Conservation (phyloP, 2,888 invertebrate genomes). For the Catonia carolina region DNA sequence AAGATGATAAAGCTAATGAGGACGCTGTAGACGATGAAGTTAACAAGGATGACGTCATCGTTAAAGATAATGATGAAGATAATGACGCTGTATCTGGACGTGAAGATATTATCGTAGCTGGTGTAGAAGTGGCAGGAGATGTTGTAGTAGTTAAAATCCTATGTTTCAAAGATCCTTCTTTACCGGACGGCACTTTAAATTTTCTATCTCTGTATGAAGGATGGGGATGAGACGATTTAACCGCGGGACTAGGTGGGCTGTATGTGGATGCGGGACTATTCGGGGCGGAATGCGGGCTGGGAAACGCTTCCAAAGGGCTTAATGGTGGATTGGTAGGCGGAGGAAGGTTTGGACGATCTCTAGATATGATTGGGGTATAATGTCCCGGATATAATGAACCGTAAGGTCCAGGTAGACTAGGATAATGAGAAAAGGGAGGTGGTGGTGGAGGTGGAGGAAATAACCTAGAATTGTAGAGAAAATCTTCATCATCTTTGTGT, state of each 20-base stretch:
- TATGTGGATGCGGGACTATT: constrained; percentile 43
- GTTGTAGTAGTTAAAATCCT: constrained; percentile 41
- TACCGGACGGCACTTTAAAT: constrained; percentile 39
- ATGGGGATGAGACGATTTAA: constrained; percentile 38
- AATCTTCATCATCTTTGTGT: constrained; percentile 12
- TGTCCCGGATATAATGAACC: constrained; percentile 42
- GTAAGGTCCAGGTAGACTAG: constrained; percentile 36
- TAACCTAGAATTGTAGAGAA: constrained; percentile 35
- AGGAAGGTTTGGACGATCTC: constrained; percentile 44
- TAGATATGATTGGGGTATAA: constrained; percentile 40
- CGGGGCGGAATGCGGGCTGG: constrained; percentile 46
- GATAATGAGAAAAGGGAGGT: constrained; percentile 37
- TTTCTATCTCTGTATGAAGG: constrained; percentile 34
- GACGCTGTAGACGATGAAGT: background rate
- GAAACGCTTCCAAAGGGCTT: constrained; percentile 38
- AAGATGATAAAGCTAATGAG: too few species aligned
- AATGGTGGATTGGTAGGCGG: constrained; percentile 46
- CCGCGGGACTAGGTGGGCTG: constrained; percentile 23
- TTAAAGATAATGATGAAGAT: background rate
- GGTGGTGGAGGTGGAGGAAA: constrained; percentile 39
- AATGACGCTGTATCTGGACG: constrained; percentile 14
- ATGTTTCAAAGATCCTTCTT: constrained; percentile 45
- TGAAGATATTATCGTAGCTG: constrained; percentile 23
- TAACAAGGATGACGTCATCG: too few species aligned
- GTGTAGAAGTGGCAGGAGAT: constrained; percentile 37